Base-by-base conservation (phyloP, 2,888 invertebrate species). In the Cheilosia impressa region DNA sequence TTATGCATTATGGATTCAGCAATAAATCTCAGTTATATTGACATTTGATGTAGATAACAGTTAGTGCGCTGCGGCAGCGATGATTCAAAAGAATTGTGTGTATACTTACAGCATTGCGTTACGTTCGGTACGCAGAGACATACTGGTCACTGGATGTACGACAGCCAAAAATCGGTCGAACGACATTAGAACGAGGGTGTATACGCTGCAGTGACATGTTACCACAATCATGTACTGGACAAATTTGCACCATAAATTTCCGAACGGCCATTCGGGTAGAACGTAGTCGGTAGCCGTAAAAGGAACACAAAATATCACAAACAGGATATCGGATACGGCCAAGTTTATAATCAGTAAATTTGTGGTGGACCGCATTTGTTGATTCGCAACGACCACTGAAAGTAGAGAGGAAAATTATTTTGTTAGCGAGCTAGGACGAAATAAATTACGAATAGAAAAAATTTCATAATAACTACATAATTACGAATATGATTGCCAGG, bases 171-270 rank as follows among this genome's bases (percentile, higher is more conserved):
- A 98, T 87, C 96, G 94, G 92, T 98, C 98, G 76, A 98, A 93
- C 6, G 97, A 97, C 98, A 98, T 98, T 87, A 98, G 94, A 1
- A 98, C 98, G 60, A 98, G 93, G 0, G 98, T 98, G 93, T 98
- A 98, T 5, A 98, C 97, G 89, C 97, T 97, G 73, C 97, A 97
- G 90, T 97, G 98, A 34, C 98, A 98, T 27, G 97, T 97, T 47
- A 98, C 97, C 79, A 97, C 97, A 88, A 97, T 97, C 90, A 98
- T 94, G 91, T 98, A 98, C 91, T 98, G 97, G 13, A 97, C 92
- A 87, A 92, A 91, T 93, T 97, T 96, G 93, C 98, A 98, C 96
- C 97, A 97, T 91, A 95, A 93, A 90, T 96, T 95, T 10, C 98
- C 98, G 90, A 98, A 98, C 0, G 97, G 97, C 98, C 98, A 98